Conservation (phyloP, 2,113 vertebrate genomes). For the Terrapene triunguis region DNA sequence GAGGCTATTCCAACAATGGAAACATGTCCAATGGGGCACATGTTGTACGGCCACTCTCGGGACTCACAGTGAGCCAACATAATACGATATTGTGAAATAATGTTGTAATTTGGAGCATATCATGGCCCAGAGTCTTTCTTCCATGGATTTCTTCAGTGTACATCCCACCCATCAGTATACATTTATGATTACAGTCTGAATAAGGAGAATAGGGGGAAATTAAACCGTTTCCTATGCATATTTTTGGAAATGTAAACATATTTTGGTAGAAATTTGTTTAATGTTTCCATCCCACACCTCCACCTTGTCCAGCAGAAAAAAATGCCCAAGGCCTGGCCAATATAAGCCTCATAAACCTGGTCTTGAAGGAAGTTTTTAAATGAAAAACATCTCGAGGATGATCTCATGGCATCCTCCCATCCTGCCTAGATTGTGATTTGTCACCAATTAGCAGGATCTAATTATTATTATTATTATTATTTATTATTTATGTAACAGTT, state of each 20-base stretch:
- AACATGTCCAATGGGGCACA: not conserved
- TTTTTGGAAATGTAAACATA: not conserved
- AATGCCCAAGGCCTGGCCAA: not conserved
- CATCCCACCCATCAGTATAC: not conserved
- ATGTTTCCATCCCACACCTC: not conserved
- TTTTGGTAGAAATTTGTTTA: not conserved
- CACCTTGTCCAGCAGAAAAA: not conserved
- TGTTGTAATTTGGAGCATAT: not conserved
- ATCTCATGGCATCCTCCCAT: not conserved
- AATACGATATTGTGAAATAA: not conserved
- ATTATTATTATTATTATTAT: too few relatives aligned
- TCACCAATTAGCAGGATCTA: not conserved
- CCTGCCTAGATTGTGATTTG: not conserved
- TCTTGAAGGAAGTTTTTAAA: not conserved
- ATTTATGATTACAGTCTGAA: not conserved
- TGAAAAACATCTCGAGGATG: not conserved
- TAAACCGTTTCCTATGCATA: not conserved
- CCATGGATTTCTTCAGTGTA: not conserved
- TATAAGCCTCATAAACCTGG: not conserved
- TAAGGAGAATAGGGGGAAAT: not conserved
- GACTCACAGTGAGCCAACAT: not conserved
- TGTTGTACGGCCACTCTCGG: not conserved
- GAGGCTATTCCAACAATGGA: not conserved
- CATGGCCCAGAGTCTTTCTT: not conserved
- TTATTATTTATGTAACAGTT: not conserved